Evolutionary conservation across 2,888 invertebrate genomes (phyloP).

Genomic region (Scelioninae gen. 1): DNA sequence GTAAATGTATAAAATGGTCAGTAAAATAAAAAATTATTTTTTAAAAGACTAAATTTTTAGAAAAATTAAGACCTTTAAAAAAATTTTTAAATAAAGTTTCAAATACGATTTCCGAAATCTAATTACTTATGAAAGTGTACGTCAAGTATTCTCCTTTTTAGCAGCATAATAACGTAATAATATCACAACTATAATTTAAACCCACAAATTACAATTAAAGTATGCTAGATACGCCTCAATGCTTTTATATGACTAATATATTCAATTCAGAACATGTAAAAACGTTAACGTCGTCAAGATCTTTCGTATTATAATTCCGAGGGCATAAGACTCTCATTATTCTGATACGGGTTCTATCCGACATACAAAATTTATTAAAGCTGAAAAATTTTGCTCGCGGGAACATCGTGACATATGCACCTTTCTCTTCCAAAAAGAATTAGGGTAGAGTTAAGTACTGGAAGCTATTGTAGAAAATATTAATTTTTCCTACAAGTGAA

Average conservation of each 20-base stretch:
- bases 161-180: not conserved
- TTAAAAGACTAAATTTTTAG: too few species aligned
- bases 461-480: too few species aligned
- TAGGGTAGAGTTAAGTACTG: too few species aligned
- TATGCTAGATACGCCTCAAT: not conserved
- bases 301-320: slow-evolving; percentile 51
- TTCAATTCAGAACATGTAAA: slow-evolving; percentile 29
- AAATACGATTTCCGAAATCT: too few species aligned
- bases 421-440: too few species aligned
- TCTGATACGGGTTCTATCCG: slow-evolving; percentile 36
- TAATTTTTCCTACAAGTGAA: too few species aligned
- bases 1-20: too few species aligned
- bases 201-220: slow-evolving; percentile 11
- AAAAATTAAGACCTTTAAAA: too few species aligned
- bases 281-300: slow-evolving; percentile 43
- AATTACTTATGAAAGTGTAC: too few species aligned
- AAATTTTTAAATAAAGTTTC: too few species aligned
- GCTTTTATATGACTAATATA: slow-evolving; percentile 34
- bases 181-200: slow-evolving; percentile 2
- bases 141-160: not conserved
- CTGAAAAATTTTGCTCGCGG: slow-evolving; percentile 12
- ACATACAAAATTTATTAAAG: slow-evolving; percentile 30
- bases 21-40: too few species aligned
- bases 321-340: slow-evolving; percentile 34
- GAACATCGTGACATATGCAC: slow-evolving; percentile 1